phyloP scores from a whole-genome alignment of 2,888 invertebrate genomes.

The Macrosoma leucophasiata region DNA sequence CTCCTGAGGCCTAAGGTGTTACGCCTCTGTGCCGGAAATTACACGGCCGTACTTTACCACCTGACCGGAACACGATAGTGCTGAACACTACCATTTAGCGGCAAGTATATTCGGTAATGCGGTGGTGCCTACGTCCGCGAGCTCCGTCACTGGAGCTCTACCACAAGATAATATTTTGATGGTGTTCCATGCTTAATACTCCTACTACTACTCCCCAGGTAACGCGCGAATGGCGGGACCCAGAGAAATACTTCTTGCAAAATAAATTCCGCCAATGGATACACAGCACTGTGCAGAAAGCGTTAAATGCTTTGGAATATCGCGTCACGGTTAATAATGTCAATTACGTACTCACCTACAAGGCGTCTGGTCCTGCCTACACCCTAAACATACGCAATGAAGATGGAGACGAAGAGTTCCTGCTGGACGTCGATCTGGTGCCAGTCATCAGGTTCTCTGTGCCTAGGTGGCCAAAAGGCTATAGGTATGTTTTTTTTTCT shows the following conservation, averaged over 20 bases:
- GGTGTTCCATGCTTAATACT: too few relatives aligned
- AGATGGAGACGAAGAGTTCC: constrained; percentile 33
- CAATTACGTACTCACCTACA: constrained; percentile 44
- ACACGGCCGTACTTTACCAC: too few relatives aligned
- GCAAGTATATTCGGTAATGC: too few relatives aligned
- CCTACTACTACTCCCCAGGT: too few relatives aligned
- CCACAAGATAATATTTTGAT: too few relatives aligned
- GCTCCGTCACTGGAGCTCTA: too few relatives aligned
- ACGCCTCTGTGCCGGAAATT: too few relatives aligned
- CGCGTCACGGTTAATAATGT: constrained; percentile 42
- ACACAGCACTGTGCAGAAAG: constrained; percentile 61
- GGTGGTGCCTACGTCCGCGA: too few relatives aligned
- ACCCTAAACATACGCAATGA: constrained; percentile 59
- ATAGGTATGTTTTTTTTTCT: constrained; percentile 36
- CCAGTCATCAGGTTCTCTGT: constrained; percentile 64
- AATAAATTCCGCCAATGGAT: constrained; percentile 72
- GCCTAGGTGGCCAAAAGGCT: constrained; percentile 57
- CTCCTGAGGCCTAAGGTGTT: too few relatives aligned
- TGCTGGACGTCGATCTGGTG: constrained; percentile 70
- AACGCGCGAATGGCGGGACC: constrained; percentile 58
- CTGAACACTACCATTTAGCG: too few relatives aligned
- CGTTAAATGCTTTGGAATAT: constrained; percentile 49
- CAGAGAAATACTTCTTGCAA: constrained; percentile 60
- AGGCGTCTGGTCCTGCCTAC: constrained; percentile 73
- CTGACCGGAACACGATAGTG: too few relatives aligned